Percentiles rank a stretch among this genome's conserved stretches.
Conservation (phyloP, 2,888 invertebrate species). For the Acanthacorydalis orientalis region DNA sequence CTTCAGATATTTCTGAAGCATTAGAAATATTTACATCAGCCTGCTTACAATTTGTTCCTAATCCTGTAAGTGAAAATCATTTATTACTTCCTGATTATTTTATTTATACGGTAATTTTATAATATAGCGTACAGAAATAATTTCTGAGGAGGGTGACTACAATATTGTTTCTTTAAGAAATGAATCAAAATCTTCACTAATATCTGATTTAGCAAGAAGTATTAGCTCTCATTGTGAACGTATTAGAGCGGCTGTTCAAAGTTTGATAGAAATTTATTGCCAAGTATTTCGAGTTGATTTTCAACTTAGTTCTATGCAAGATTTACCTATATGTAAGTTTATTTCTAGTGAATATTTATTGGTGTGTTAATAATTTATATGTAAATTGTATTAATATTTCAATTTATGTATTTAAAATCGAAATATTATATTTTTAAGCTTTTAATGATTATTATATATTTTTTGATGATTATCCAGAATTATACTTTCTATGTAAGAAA, state of each 20-base stretch:
- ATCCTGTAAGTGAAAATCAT: not conserved
- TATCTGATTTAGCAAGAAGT: constrained; percentile 31
- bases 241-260: constrained; percentile 63
- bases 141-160: constrained; percentile 51
- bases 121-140: constrained; percentile 37
- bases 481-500: too few species aligned
- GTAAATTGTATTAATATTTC: not conserved
- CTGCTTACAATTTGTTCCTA: constrained; percentile 26
- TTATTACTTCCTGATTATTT: not conserved
- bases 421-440: too few species aligned
- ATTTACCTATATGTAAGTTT: constrained; percentile 31
- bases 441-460: too few species aligned
- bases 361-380: not conserved
- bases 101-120: not conserved
- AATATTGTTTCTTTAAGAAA: constrained; percentile 43
- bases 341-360: not conserved
- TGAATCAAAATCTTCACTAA: constrained; percentile 18
- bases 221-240: constrained; percentile 51
- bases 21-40: constrained; percentile 45
- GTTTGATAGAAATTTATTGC: constrained; percentile 72
- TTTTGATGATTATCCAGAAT: too few species aligned
- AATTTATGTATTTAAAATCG: not conserved
- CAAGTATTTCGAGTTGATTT: constrained; percentile 74
- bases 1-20: constrained; percentile 67
- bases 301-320: constrained; percentile 43